phyloP scores from a whole-genome alignment of 64 coral and sea anemone species.

The Acropora yongei region DNA sequence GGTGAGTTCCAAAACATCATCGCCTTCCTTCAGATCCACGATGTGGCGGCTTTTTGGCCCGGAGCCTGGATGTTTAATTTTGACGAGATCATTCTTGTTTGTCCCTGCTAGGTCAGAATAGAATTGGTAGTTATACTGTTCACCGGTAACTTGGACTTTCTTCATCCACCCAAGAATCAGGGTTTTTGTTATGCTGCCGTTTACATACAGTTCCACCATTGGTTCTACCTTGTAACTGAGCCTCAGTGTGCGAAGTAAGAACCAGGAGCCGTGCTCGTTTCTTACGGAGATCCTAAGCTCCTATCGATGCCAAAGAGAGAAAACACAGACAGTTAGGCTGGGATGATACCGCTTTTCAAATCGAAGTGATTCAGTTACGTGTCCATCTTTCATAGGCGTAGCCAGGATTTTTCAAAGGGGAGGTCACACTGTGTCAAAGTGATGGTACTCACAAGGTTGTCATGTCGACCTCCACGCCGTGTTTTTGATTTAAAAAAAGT shows the following conservation, averaged over 20 bases:
- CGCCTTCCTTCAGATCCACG: slow-evolving; percentile 15
- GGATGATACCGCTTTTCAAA: background rate
- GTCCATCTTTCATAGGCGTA: background rate
- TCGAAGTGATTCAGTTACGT: background rate
- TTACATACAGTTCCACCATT: slow-evolving; percentile 12
- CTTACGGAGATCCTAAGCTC: background rate
- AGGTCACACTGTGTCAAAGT: too few relatives aligned
- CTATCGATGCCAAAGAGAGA: slow-evolving; percentile 4
- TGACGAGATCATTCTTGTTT: slow-evolving; percentile 24
- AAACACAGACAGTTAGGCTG: background rate
- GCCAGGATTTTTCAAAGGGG: too few relatives aligned
- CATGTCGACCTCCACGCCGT: too few relatives aligned
- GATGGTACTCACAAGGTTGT: too few relatives aligned
- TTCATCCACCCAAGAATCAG: slow-evolving; percentile 4
- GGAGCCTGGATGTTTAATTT: background rate
- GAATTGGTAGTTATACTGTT: slow-evolving; percentile 38
- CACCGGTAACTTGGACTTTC: slow-evolving; percentile 37
- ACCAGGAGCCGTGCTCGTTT: slow-evolving; percentile 7
- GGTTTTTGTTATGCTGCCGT: slow-evolving; percentile 10
- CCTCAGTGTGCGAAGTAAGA: slow-evolving; percentile 5
- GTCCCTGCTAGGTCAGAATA: slow-evolving; percentile 13
- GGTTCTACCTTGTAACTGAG: slow-evolving; percentile 34
- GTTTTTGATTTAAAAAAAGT: too few relatives aligned
- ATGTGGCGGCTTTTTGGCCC: slow-evolving; percentile 10
- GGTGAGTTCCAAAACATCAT: slow-evolving; percentile 6